phyloP scores from a whole-genome alignment of 2,113 vertebrate genomes.

The Bucco capensis region DNA sequence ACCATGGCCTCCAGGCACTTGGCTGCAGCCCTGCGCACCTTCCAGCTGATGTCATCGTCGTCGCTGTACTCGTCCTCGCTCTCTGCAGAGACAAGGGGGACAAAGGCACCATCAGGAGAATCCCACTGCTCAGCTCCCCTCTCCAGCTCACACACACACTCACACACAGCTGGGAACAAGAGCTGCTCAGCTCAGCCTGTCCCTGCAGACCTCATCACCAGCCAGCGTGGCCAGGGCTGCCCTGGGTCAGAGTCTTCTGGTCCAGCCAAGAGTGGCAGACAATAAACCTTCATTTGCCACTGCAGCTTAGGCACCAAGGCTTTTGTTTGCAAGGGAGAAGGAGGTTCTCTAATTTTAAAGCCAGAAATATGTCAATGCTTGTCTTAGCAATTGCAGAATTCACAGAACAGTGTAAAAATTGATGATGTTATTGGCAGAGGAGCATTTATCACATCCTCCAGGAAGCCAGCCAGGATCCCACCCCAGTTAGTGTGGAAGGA shows the following conservation, averaged over 20 bases:
- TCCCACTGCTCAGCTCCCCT: background rate
- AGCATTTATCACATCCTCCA: background rate
- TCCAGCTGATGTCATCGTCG: conserved; percentile 94
- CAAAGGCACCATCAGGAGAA: background rate
- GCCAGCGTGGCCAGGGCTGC: background rate
- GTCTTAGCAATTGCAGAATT: background rate
- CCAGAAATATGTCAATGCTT: background rate
- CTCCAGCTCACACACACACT: background rate
- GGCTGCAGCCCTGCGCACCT: conserved; percentile 88
- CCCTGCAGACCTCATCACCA: background rate
- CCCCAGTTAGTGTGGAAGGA: background rate
- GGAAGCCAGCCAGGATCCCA: background rate
- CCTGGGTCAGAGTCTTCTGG: background rate
- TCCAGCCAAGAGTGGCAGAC: background rate
- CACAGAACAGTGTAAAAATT: background rate
- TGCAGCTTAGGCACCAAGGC: background rate
- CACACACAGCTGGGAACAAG: background rate
- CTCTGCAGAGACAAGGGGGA: conserved; percentile 71
- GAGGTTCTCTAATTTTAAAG: background rate
- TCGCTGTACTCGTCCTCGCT: conserved; percentile 92
- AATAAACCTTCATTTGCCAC: background rate
- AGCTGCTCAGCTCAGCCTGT: background rate
- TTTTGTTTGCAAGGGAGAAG: background rate
- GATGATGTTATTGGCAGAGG: background rate
- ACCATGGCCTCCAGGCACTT: conserved; percentile 89